Evolutionary conservation across 2,113 vertebrate genomes (phyloP).

Genomic region (Bufo bufo): DNA sequence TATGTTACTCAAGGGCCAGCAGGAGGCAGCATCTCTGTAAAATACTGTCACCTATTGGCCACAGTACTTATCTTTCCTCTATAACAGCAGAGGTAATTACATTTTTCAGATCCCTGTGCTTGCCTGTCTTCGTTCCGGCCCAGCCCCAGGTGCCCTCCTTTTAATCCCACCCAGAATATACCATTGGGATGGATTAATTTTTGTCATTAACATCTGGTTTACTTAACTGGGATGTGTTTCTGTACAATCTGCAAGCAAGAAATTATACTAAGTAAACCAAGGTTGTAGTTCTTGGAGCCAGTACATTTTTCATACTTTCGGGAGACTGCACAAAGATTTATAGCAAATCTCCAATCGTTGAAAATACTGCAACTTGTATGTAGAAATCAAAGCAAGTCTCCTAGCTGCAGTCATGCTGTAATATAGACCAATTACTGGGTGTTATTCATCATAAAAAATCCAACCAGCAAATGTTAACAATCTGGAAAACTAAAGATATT

Average conservation of each 20-base stretch:
- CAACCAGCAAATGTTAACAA: slow-evolving; percentile 64
- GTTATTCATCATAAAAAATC: slow-evolving; percentile 65
- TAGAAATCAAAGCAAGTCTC: slow-evolving; percentile 61
- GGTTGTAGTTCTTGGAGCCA: neutral
- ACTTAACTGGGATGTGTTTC: neutral
- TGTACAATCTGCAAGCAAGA: neutral
- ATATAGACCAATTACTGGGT: slow-evolving; percentile 65
- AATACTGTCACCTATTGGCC: too few relatives aligned
- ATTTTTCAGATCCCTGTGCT: too few relatives aligned
- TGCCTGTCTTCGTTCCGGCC: too few relatives aligned
- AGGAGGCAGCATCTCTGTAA: too few relatives aligned
- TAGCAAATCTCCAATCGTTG: neutral
- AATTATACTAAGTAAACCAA: neutral
- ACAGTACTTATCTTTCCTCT: too few relatives aligned
- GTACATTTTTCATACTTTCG: neutral
- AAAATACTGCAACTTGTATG: slow-evolving; percentile 43
- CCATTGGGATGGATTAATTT: neutral
- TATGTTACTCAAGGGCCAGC: too few relatives aligned
- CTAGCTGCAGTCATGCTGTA: slow-evolving; percentile 57
- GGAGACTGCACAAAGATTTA: neutral
- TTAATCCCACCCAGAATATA: neutral
- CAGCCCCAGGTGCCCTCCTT: too few relatives aligned
- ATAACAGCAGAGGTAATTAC: too few relatives aligned
- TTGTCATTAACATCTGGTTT: slow-evolving; percentile 36
- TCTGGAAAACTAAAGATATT: slow-evolving; percentile 57